Percentiles rank a stretch among this genome's conserved stretches.
Evolutionary conservation across 2,888 invertebrate genomes (phyloP).

Genomic region (Pheosia tremula): DNA sequence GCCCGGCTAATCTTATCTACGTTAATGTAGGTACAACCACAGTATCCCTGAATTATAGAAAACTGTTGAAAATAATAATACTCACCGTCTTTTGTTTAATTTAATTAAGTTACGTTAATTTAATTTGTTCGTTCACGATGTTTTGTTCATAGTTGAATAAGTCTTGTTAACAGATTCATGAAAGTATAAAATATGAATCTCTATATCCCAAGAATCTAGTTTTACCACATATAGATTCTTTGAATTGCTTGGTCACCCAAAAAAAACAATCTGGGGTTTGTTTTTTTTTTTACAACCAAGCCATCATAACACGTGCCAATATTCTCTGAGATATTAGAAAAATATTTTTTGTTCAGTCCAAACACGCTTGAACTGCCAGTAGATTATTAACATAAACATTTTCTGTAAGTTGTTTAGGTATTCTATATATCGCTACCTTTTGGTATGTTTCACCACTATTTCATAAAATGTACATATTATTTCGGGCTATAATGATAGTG

Average conservation of each 20-base stretch:
- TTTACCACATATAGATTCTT: conserved; percentile 39
- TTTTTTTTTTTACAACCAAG: conserved; percentile 62
- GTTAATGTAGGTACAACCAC: too few relatives aligned
- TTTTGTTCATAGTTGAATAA: too few relatives aligned
- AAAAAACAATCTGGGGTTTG: conserved; percentile 32
- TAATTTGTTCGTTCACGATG: too few relatives aligned
- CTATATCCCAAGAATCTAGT: too few relatives aligned
- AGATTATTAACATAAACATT: conserved; percentile 38
- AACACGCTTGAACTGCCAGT: conserved; percentile 24
- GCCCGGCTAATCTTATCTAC: too few relatives aligned
- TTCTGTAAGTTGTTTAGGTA: conserved; percentile 17
- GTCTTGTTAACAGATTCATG: too few relatives aligned
- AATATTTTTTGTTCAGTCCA: conserved; percentile 43
- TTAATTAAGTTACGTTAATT: too few relatives aligned
- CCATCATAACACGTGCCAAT: conserved; percentile 55
- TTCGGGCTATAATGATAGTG: neutral
- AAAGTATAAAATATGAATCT: too few relatives aligned
- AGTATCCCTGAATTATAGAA: too few relatives aligned
- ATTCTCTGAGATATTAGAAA: conserved; percentile 56
- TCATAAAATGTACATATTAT: neutral
- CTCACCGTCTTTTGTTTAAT: too few relatives aligned
- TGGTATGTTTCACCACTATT: conserved; percentile 21
- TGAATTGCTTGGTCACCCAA: conserved; percentile 54
- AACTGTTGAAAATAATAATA: too few relatives aligned
- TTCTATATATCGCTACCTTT: conserved; percentile 24